Percentiles rank a stretch among this genome's conserved stretches.
Evolutionary conservation across 2,113 vertebrate species (phyloP).

Genomic region (Corythaeola cristata): DNA sequence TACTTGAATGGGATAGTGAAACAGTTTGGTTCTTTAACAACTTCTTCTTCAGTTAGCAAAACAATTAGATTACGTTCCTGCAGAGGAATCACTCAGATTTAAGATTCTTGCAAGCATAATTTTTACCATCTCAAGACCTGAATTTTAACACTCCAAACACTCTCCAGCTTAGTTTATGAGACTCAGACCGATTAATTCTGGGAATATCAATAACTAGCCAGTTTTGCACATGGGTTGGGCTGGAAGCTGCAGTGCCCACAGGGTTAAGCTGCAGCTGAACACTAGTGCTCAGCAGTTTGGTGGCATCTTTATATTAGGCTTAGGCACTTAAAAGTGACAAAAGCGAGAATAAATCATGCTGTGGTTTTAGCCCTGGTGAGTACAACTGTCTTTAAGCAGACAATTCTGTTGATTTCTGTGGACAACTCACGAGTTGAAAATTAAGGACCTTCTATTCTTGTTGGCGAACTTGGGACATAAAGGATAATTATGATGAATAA

Average conservation of each 20-base stretch:
- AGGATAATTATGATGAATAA: neutral
- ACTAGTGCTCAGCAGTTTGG: neutral
- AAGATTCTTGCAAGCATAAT: neutral
- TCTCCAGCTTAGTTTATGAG: neutral
- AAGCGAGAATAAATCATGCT: neutral
- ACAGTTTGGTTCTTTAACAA: neutral
- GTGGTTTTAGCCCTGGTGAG: neutral
- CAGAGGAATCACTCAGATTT: neutral
- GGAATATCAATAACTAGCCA: neutral
- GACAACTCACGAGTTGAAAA: neutral
- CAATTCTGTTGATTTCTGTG: neutral
- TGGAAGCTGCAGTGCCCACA: neutral
- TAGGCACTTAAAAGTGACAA: neutral
- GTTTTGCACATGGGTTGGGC: fast-evolving
- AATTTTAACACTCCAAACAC: neutral
- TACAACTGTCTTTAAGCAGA: neutral
- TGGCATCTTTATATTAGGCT: neutral
- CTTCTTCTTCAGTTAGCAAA: neutral
- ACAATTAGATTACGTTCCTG: neutral
- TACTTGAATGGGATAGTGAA: neutral
- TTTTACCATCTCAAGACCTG: neutral
- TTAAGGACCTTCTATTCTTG: neutral
- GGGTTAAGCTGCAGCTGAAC: neutral
- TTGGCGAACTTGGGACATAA: neutral
- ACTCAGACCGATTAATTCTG: neutral